Conservation (phyloP, 2,797 vertebrate species). For the Fistularia tabacaria region DNA sequence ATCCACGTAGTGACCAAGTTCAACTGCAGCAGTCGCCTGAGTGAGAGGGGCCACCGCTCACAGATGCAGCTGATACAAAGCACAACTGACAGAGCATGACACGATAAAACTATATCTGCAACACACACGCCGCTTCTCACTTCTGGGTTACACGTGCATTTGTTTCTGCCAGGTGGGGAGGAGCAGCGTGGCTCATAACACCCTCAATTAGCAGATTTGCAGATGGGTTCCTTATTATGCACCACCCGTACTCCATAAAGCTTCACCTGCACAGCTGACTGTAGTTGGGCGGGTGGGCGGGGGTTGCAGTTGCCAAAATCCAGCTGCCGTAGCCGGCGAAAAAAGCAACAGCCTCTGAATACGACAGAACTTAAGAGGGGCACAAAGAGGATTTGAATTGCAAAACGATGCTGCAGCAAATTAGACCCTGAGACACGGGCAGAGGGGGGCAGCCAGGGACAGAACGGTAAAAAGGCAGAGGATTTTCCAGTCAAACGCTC, state of each 20-base stretch:
- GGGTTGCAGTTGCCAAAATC: slow-evolving; percentile 37
- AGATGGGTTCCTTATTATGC: slow-evolving; percentile 46
- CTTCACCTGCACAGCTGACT: slow-evolving; percentile 41
- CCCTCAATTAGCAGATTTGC: slow-evolving; percentile 56
- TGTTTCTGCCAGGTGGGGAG: slow-evolving; percentile 25
- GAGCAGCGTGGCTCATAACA: slow-evolving; percentile 29
- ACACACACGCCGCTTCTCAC: slow-evolving; percentile 12
- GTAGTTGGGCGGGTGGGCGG: slow-evolving; percentile 35
- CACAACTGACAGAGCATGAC: slow-evolving; percentile 17
- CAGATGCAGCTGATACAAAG: slow-evolving; percentile 6
- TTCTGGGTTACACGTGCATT: slow-evolving; percentile 15
- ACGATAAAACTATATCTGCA: slow-evolving; percentile 21
- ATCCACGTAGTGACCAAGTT: slow-evolving; percentile 21
- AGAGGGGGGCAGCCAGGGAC: neutral
- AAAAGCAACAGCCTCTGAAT: slow-evolving; percentile 10
- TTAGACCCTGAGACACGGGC: neutral
- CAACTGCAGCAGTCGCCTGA: slow-evolving; percentile 40
- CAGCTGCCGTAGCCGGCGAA: slow-evolving; percentile 25
- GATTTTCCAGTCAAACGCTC: neutral
- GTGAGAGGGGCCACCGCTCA: slow-evolving; percentile 28
- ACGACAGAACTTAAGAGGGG: slow-evolving; percentile 18
- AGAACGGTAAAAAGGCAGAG: neutral
- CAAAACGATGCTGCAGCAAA: slow-evolving; percentile 31
- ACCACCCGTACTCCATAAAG: slow-evolving; percentile 31
- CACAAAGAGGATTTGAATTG: slow-evolving; percentile 42